Conservation (phyloP, 2,888 invertebrate genomes). For the Sympetrum striolatum region DNA sequence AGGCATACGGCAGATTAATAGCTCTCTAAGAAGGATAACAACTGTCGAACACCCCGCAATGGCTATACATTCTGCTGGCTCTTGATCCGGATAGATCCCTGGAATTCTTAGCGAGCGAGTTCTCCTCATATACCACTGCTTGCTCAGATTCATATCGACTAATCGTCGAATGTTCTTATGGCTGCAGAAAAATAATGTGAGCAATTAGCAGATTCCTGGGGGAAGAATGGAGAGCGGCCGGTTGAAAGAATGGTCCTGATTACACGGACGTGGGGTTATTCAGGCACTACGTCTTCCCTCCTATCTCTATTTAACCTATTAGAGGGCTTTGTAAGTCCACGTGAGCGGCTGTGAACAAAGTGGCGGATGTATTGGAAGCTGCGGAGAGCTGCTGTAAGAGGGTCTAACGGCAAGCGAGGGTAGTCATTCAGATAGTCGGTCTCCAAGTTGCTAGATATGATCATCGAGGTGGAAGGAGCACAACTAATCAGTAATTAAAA, state of each 20-base stretch:
- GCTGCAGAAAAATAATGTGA: neutral
- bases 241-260: neutral
- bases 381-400: neutral
- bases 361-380: neutral
- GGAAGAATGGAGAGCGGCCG: neutral
- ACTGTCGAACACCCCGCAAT: too few relatives aligned
- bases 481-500: neutral
- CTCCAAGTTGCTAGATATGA: neutral
- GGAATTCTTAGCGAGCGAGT: neutral
- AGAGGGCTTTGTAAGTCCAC: neutral
- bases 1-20: too few relatives aligned
- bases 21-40: too few relatives aligned
- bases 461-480: neutral
- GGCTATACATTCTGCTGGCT: too few relatives aligned
- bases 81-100: too few relatives aligned
- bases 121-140: neutral
- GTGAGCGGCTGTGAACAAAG: neutral
- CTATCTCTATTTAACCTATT: neutral
- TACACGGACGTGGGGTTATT: neutral
- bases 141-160: neutral
- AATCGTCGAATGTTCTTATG: neutral
- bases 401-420: neutral
- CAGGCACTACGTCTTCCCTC: neutral
- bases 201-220: neutral
- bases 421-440: neutral